Evolutionary conservation across 1,140 invertebrate genomes (phyloP), one percentile per base, ranked within the genome.

Genomic region (Drosophila tsacasi): DNA sequence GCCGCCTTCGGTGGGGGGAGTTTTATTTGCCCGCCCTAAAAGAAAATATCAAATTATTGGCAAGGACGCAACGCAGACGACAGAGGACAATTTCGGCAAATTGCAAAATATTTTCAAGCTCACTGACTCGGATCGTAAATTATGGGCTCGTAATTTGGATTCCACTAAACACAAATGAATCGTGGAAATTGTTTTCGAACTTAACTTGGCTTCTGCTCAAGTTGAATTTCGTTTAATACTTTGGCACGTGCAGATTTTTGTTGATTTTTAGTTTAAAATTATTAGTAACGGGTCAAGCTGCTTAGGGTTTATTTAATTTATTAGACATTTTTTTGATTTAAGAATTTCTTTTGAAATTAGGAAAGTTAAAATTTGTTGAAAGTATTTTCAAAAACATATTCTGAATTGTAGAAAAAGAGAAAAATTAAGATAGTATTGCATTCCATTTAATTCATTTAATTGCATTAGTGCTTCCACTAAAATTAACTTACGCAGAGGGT

Each of bases 51-150:
- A 71, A 89, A 77, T 78, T 89, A 81, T 83, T 89, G 65, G 58
- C 66, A 71, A 65, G 63, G 76, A 76, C 83, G 15, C 69, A 76
- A 17, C 54, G 15, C 54, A 23, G 54, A 55, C 54, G 63, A 59
- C 83, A 39, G 66, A 64, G 50, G 77, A 78, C 84, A 74, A 75
- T 84, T 81, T 89, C 63, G 47, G 46, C 35, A 81, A 90, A 90
- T 84, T 84, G 81, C 78, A 32, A 84, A 87, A 84, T 78, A 87
- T 87, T 87, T 87, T 89, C 85, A 75, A 73, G 85, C 77, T 81
- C 85, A 81, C 49, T 89, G 74, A 90, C 63, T 84, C 67, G 69
- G 49, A 84, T 84, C 81, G 47, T 58, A 84, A 81, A 79, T 89
- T 67, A 84, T 72, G 68, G 62, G 49, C 64, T 81, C 55, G 49